Conservation (phyloP, 2,797 vertebrate species). For the Gallinago stenura region DNA sequence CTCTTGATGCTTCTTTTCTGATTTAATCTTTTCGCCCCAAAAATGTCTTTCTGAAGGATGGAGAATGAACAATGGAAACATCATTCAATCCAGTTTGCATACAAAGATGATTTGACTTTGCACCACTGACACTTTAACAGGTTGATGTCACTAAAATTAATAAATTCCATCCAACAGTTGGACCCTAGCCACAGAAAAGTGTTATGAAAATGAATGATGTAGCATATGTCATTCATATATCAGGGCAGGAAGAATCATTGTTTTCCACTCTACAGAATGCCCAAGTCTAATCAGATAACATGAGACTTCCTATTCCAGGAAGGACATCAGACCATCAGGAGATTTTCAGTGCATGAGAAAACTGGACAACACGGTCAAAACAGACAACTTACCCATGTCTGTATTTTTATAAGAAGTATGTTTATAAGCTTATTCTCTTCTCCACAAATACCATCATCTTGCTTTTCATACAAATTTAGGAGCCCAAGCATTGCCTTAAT, state of each 20-base stretch:
- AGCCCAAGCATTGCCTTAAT: background rate
- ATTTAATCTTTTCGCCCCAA: background rate
- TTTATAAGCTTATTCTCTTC: background rate
- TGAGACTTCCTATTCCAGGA: conserved; percentile 6
- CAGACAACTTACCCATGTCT: background rate
- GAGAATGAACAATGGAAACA: conserved; percentile 9
- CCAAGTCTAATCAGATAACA: conserved; percentile 32
- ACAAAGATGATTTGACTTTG: conserved; percentile 26
- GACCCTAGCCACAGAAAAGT: conserved; percentile 11
- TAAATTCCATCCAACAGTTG: conserved; percentile 20
- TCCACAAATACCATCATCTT: background rate
- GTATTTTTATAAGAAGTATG: background rate
- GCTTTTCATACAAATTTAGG: background rate
- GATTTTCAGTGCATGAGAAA: conserved; percentile 21
- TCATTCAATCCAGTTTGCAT: conserved; percentile 23
- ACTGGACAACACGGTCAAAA: background rate
- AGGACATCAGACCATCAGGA: conserved; percentile 19
- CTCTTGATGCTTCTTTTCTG: background rate
- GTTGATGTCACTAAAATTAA: conserved; percentile 45
- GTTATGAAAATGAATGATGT: conserved; percentile 15
- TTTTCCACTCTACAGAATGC: conserved; percentile 33
- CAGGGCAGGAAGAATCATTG: background rate
- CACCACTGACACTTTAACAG: conserved; percentile 12
- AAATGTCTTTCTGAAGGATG: conserved; percentile 16
- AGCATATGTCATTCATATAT: conserved; percentile 7